Evolutionary conservation across 2,888 invertebrate genomes (phyloP).

Genomic region (Orchesella flavescens): DNA sequence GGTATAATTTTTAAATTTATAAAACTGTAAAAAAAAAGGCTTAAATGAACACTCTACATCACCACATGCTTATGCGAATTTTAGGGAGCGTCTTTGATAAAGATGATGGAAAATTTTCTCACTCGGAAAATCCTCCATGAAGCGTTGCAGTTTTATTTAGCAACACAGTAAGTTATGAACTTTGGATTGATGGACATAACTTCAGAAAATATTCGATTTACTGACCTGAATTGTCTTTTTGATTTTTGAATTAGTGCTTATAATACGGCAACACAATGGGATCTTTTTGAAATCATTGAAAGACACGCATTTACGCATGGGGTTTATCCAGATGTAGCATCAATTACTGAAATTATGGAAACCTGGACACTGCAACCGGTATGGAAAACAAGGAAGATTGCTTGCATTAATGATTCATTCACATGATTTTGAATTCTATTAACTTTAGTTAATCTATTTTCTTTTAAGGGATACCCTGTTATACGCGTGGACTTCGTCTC

Average conservation of each 20-base stretch:
- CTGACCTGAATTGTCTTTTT: no score
- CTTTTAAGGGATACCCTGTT: constrained; percentile 28
- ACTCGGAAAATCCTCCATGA: constrained; percentile 37
- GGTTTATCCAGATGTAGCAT: constrained; percentile 25
- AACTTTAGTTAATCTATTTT: background rate
- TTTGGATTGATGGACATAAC: no score
- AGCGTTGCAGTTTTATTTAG: constrained; percentile 47
- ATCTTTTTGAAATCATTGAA: constrained; percentile 63
- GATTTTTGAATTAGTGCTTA: constrained; percentile 41
- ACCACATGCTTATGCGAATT: no score
- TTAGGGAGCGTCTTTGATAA: constrained; percentile 62
- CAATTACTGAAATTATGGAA: constrained; percentile 50
- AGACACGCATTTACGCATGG: constrained; percentile 6
- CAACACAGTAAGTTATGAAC: constrained; percentile 39
- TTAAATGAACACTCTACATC: no score
- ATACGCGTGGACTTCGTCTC: constrained; percentile 42
- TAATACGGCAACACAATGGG: constrained; percentile 58
- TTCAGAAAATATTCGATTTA: no score
- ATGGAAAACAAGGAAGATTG: no score
- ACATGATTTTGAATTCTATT: background rate
- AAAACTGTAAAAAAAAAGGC: no score
- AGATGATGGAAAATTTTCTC: constrained; percentile 60
- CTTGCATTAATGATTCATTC: no score
- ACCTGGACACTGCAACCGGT: constrained; percentile 50
- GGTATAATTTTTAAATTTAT: constrained; percentile 29